A percentile compares a stretch with the other conserved stretches of the same genome.
These are phyloP conservation scores for Craniophora ligustri DNA, from an alignment of 2,888 invertebrate species.

Conservation along the genomic window DNA sequence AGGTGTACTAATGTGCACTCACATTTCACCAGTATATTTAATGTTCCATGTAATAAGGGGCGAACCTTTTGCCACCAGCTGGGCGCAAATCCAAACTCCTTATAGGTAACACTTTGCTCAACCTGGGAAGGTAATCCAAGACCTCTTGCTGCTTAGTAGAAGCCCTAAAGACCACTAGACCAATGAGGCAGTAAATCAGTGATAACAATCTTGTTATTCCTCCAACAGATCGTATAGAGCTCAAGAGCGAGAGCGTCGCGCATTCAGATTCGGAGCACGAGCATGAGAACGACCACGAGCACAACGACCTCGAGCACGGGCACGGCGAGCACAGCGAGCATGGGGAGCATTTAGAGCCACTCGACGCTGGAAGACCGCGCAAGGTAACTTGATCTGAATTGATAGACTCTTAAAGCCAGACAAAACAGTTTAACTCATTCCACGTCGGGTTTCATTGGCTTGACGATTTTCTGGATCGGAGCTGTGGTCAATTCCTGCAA, in stretches of 20 bases:
- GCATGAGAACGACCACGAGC: conserved; percentile 68
- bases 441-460: too few species aligned
- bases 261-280: conserved; percentile 79
- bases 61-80: too few species aligned
- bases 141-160: too few species aligned
- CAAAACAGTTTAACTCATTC: not conserved
- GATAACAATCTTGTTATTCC: not conserved
- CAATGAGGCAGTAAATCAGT: not conserved
- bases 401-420: not conserved
- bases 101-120: too few species aligned
- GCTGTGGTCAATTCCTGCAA: too few species aligned
- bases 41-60: too few species aligned
- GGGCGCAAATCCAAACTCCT: too few species aligned
- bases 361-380: conserved; percentile 78
- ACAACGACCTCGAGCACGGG: conserved; percentile 64
- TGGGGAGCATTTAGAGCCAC: conserved; percentile 69
- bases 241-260: conserved; percentile 75
- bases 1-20: too few species aligned
- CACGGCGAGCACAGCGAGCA: conserved; percentile 63
- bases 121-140: too few species aligned
- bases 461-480: too few species aligned
- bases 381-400: conserved; percentile 78
- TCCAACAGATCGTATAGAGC: conserved; percentile 72
- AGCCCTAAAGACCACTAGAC: too few species aligned
- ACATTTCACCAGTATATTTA: too few species aligned